A percentile compares a stretch with the other conserved stretches of the same genome.
phyloP scores from a whole-genome alignment of 2,797 vertebrate genomes.

The Brotula barbata region DNA sequence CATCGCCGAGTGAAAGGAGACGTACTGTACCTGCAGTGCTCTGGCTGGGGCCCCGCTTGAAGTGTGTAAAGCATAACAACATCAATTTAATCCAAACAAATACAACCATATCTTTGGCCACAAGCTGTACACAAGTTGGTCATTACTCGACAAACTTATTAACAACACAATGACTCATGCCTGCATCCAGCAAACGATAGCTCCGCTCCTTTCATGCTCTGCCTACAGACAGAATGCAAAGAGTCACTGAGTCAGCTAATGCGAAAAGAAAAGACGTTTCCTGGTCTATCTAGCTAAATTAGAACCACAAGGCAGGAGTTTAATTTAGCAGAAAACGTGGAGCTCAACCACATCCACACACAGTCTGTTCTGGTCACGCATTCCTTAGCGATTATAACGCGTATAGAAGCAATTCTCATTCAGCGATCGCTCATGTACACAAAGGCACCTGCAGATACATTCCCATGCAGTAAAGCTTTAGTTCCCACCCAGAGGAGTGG shows the following conservation, averaged over 20 bases:
- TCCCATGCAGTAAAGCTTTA: background rate
- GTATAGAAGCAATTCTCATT: slow-evolving; percentile 24
- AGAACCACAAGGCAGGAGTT: slow-evolving; percentile 42
- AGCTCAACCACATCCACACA: slow-evolving; percentile 42
- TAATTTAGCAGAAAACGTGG: slow-evolving; percentile 30
- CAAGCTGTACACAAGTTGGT: slow-evolving; percentile 17
- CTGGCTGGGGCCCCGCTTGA: slow-evolving; percentile 4
- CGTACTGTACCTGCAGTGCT: no score
- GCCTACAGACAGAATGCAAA: slow-evolving; percentile 31
- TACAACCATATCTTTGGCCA: slow-evolving; percentile 12
- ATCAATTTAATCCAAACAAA: slow-evolving; percentile 17
- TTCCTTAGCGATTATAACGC: slow-evolving; percentile 44
- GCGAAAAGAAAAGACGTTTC: slow-evolving; percentile 30
- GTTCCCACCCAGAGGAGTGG: background rate
- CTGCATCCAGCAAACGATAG: slow-evolving; percentile 25
- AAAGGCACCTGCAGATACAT: slow-evolving; percentile 7
- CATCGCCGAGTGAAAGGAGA: background rate
- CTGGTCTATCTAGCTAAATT: slow-evolving; percentile 45
- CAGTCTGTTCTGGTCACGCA: slow-evolving; percentile 33
- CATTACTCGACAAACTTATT: slow-evolving; percentile 32
- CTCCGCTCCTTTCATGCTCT: slow-evolving; percentile 19
- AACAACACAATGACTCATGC: slow-evolving; percentile 22
- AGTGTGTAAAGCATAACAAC: slow-evolving; percentile 1
- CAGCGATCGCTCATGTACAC: background rate
- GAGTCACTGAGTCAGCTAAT: slow-evolving; percentile 41